Evolutionary conservation across 2,888 invertebrate genomes (phyloP).

Genomic region (Acanthosepion pharaonis): DNA sequence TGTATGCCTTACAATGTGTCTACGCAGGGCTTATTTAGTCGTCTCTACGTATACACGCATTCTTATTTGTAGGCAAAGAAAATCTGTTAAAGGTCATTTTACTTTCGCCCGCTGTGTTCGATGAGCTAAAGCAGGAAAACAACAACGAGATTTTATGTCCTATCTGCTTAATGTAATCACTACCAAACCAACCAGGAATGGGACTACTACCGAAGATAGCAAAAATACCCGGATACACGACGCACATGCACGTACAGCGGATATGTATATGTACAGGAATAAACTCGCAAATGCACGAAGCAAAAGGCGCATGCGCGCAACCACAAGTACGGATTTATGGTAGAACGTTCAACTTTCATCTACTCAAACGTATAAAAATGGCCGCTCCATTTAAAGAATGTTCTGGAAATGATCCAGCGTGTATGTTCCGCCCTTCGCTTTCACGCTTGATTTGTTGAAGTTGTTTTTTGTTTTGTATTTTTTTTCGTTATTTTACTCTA

Average conservation of each 20-base stretch:
- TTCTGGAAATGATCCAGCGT: slow-evolving; percentile 33
- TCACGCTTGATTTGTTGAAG: slow-evolving; percentile 17
- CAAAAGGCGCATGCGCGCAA: neutral
- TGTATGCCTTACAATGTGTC: too few species aligned
- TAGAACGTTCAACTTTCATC: neutral
- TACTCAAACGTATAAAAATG: neutral
- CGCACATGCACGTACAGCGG: neutral
- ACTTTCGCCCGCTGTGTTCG: neutral
- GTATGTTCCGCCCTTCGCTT: neutral
- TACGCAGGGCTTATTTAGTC: too few species aligned
- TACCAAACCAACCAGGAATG: neutral
- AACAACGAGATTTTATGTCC: neutral
- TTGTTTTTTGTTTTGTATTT: neutral
- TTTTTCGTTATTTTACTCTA: too few species aligned
- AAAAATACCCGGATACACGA: neutral
- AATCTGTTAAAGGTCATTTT: neutral
- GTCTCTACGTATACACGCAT: too few species aligned
- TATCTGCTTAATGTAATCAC: neutral
- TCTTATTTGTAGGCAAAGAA: too few species aligned
- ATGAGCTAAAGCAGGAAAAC: neutral
- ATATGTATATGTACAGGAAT: neutral
- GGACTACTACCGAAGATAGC: neutral
- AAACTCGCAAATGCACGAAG: neutral
- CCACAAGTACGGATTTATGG: neutral
- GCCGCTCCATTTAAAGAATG: slow-evolving; percentile 23